Evolutionary conservation across 2,113 vertebrate genomes (phyloP).

Genomic region (Microcebus murinus): DNA sequence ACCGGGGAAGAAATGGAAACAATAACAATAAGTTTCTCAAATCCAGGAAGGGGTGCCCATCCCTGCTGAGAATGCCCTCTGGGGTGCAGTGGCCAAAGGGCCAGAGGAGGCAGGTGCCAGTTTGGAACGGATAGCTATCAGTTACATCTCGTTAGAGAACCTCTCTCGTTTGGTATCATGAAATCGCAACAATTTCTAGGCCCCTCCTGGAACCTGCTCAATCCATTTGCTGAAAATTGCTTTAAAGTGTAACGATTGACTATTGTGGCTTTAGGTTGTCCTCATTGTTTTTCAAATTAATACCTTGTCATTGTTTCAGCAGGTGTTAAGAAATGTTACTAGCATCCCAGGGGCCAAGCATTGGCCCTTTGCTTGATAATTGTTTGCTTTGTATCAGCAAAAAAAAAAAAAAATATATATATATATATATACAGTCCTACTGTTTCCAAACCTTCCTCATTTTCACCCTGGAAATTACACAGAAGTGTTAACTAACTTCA

Average conservation of each 20-base stretch:
- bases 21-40: constrained; percentile 42
- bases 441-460: constrained; percentile 92
- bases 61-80: neutral
- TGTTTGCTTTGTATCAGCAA: constrained; percentile 93
- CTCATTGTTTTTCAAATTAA: constrained; percentile 95
- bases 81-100: constrained; percentile 3
- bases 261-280: constrained; percentile 90
- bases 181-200: constrained; percentile 81
- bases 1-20: constrained; percentile 44
- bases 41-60: neutral
- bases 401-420: constrained; percentile 81
- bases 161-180: constrained; percentile 60
- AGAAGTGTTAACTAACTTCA: constrained; percentile 96
- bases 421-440: constrained; percentile 81
- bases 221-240: constrained; percentile 85
- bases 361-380: constrained; percentile 93
- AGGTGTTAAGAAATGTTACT: constrained; percentile 90
- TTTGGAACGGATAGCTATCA: constrained; percentile 17
- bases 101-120: neutral
- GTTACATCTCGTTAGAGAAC: constrained; percentile 68
- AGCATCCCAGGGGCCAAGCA: constrained; percentile 88
- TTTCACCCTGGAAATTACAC: constrained; percentile 93
- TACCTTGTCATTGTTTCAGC: constrained; percentile 94
- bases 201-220: constrained; percentile 78
- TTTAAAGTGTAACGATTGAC: constrained; percentile 90